Evolutionary conservation across 2,113 vertebrate species (phyloP).

Genomic region (Anoplopoma fimbria): DNA sequence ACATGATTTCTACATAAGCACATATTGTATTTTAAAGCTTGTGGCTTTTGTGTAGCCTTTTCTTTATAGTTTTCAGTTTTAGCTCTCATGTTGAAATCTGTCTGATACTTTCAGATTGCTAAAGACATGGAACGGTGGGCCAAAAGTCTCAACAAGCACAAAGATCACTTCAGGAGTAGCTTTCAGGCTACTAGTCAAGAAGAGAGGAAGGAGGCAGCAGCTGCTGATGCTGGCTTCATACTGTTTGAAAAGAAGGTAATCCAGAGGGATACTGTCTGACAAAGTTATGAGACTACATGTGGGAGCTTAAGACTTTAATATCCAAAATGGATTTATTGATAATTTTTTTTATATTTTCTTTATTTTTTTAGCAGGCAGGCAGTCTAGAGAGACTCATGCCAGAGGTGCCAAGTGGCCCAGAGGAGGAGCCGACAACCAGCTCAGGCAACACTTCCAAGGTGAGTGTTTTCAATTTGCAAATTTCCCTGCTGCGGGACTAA

Average conservation of each 20-base stretch:
- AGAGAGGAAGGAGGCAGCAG: conserved; percentile 94
- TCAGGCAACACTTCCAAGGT: conserved; percentile 75
- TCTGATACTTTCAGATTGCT: conserved; percentile 88
- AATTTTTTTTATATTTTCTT: not conserved
- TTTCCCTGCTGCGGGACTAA: too few species aligned
- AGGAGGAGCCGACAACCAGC: conserved; percentile 87
- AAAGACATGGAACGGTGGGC: conserved; percentile 99
- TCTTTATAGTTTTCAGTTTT: not conserved
- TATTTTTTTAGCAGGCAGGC: conserved; percentile 84
- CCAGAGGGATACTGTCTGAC: not conserved
- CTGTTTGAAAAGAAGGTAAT: conserved; percentile 98
- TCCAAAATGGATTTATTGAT: not conserved
- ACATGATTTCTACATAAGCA: not conserved
- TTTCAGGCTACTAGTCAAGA: conserved; percentile 95
- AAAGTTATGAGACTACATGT: not conserved
- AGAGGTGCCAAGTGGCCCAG: conserved; percentile 86
- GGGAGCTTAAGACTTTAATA: not conserved
- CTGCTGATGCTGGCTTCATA: conserved; percentile 95
- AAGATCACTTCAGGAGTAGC: conserved; percentile 97
- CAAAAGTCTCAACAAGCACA: conserved; percentile 98
- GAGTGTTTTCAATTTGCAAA: too few species aligned
- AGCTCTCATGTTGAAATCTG: not conserved
- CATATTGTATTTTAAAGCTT: not conserved
- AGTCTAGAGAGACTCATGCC: conserved; percentile 90
- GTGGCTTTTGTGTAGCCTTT: not conserved